Evolutionary conservation across 2,113 vertebrate species (phyloP).

Genomic region (Amazona vittata): DNA sequence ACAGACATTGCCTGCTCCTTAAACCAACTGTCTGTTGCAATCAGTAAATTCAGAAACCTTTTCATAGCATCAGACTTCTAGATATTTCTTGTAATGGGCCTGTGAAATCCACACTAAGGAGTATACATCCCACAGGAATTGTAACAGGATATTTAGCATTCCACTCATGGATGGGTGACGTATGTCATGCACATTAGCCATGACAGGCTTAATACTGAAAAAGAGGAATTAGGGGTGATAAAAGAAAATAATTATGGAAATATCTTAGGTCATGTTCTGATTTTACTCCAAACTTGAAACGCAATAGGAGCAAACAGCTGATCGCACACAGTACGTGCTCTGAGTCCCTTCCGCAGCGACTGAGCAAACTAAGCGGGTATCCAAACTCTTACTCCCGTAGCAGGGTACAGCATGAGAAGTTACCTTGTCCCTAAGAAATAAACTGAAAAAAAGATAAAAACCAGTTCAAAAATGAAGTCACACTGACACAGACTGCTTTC

Average conservation of each 20-base stretch:
- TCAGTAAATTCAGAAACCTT: conserved; percentile 17
- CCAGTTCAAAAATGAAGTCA: background rate
- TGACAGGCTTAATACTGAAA: background rate
- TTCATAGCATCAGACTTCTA: conserved; percentile 8
- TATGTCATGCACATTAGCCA: background rate
- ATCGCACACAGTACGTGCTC: background rate
- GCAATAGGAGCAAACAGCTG: conserved; percentile 45
- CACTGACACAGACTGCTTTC: background rate
- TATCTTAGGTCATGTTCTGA: conserved; percentile 44
- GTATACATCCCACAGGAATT: background rate
- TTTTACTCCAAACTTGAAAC: conserved; percentile 49
- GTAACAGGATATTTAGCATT: conserved; percentile 1
- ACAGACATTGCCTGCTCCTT: background rate
- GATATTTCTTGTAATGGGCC: background rate
- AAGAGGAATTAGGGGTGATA: background rate
- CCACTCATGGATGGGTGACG: background rate
- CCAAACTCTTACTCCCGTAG: background rate
- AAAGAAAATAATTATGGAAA: conserved; percentile 37
- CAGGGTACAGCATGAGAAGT: fast-evolving
- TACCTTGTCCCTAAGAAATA: fast-evolving
- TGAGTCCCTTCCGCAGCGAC: background rate
- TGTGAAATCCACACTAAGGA: background rate
- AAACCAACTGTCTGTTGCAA: background rate
- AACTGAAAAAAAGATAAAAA: background rate
- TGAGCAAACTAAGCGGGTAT: background rate